These are phyloP conservation scores for Isichthys henryi DNA, from an alignment of 2,113 vertebrate species.

Conservation along the genomic window DNA sequence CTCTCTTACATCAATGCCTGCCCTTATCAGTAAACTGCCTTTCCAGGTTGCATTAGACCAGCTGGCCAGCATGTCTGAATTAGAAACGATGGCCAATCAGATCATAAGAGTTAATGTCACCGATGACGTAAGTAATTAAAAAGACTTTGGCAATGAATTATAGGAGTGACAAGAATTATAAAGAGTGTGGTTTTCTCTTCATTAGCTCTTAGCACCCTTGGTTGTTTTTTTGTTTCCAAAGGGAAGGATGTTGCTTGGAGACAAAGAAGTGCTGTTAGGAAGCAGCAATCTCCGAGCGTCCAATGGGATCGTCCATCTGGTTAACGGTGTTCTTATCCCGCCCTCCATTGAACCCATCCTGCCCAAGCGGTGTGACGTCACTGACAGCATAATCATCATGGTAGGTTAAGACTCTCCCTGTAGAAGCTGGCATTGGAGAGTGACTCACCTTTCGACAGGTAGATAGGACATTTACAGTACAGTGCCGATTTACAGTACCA, in stretches of 20 bases:
- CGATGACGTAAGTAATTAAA: conserved; percentile 59
- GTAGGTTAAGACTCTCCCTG: conserved; percentile 47
- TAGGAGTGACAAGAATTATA: neutral
- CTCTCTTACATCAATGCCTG: neutral
- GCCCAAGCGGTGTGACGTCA: conserved; percentile 77
- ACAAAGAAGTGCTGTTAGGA: conserved; percentile 58
- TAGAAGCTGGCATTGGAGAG: neutral
- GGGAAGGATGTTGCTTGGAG: conserved; percentile 77
- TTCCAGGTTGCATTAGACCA: conserved; percentile 70
- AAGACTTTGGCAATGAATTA: neutral
- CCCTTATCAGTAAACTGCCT: conserved; percentile 12
- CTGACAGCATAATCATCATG: conserved; percentile 53
- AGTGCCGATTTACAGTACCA: neutral
- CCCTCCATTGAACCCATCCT: conserved; percentile 85
- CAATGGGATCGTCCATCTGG: conserved; percentile 83
- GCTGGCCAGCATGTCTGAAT: conserved; percentile 61
- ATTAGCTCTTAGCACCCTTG: neutral
- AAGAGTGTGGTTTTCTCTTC: neutral
- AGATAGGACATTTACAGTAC: neutral
- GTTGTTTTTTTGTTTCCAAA: conserved; percentile 34
- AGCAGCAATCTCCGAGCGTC: conserved; percentile 68
- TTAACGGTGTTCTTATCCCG: conserved; percentile 83
- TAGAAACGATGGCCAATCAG: conserved; percentile 85
- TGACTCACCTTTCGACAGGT: conserved; percentile 60
- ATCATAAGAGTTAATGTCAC: conserved; percentile 66